Conservation (phyloP, 2,113 vertebrate genomes). For the Halcyon malimbica region DNA sequence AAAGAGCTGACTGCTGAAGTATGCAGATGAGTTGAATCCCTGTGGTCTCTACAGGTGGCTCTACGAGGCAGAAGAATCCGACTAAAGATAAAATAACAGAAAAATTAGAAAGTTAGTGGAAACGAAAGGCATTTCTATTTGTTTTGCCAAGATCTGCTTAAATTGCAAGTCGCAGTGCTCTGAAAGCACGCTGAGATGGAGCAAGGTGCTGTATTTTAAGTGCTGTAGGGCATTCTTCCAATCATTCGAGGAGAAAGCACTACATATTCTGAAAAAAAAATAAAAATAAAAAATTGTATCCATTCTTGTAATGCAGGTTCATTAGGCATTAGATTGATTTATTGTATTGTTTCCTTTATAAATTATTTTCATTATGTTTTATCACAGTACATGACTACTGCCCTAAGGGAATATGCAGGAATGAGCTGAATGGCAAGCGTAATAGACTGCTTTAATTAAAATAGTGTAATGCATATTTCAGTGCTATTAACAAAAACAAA, state of each 20-base stretch:
- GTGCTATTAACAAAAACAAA: slow-evolving; percentile 75
- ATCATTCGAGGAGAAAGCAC: slow-evolving; percentile 35
- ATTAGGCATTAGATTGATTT: slow-evolving; percentile 74
- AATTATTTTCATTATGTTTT: slow-evolving; percentile 78
- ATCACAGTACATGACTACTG: slow-evolving; percentile 73
- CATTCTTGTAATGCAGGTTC: slow-evolving; percentile 63
- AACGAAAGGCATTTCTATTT: slow-evolving; percentile 23
- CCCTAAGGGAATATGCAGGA: slow-evolving; percentile 68
- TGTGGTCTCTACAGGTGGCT: neutral
- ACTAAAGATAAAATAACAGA: neutral
- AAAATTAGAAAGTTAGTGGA: neutral
- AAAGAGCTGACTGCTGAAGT: neutral
- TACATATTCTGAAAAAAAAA: neutral
- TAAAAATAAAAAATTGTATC: neutral
- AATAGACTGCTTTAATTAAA: slow-evolving; percentile 80
- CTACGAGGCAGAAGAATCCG: neutral
- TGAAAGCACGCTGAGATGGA: slow-evolving; percentile 15
- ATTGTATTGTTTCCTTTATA: slow-evolving; percentile 74
- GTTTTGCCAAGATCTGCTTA: neutral
- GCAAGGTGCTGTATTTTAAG: slow-evolving; percentile 1
- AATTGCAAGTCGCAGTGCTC: neutral
- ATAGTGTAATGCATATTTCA: slow-evolving; percentile 77
- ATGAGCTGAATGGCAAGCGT: slow-evolving; percentile 70
- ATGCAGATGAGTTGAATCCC: neutral
- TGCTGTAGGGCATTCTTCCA: slow-evolving; percentile 42